These are phyloP conservation scores for Pelmatolapia mariae DNA, from an alignment of 2,113 vertebrate species.

Conservation along the genomic window DNA sequence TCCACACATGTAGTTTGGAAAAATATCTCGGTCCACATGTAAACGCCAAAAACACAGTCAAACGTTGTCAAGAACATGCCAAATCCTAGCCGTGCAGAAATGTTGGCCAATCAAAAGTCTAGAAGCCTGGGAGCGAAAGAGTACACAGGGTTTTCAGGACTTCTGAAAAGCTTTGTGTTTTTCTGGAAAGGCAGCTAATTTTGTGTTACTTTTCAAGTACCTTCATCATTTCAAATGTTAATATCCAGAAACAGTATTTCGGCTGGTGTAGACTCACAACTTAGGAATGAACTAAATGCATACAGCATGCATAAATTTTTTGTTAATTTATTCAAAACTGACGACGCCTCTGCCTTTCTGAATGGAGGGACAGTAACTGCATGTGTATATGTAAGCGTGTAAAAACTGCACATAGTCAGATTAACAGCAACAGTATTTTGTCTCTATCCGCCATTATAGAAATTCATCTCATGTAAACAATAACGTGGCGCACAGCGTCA, in stretches of 20 bases:
- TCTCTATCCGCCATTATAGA: neutral
- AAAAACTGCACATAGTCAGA: too few relatives aligned
- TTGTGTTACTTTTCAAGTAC: neutral
- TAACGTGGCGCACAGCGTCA: neutral
- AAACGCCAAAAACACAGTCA: neutral
- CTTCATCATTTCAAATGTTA: neutral
- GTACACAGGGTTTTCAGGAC: fast-evolving
- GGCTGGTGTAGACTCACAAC: neutral
- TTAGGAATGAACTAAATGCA: neutral
- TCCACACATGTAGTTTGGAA: fast-evolving
- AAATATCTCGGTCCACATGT: neutral
- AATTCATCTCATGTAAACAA: neutral
- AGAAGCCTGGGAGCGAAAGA: neutral
- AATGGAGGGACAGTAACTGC: neutral
- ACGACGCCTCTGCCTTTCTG: neutral
- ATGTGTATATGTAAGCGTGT: neutral
- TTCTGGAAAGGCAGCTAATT: neutral
- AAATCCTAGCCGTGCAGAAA: neutral
- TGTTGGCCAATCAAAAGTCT: neutral
- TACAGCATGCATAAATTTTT: neutral
- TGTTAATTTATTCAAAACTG: neutral
- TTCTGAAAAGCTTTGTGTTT: neutral
- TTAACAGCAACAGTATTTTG: neutral
- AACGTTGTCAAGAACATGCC: fast-evolving
- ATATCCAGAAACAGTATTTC: neutral